Evolutionary conservation across 2,888 invertebrate species (phyloP).

Genomic region (Meandrusa payeni): DNA sequence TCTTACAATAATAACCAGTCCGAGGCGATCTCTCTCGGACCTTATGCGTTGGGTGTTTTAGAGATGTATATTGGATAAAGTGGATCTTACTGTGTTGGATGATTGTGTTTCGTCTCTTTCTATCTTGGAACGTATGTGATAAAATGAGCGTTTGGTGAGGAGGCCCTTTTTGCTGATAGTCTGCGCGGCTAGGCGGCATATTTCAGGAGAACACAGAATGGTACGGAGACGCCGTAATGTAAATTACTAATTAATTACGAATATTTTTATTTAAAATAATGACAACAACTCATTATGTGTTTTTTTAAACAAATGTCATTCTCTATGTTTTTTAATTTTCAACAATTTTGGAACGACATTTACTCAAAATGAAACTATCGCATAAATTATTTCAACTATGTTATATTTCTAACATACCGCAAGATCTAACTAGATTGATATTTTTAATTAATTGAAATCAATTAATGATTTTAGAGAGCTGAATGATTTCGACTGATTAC

Average conservation of each 20-base stretch:
- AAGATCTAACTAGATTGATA: no score
- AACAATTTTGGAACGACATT: no score
- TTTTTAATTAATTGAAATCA: no score
- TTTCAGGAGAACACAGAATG: constrained; percentile 50
- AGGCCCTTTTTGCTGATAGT: constrained; percentile 78
- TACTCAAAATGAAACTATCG: no score
- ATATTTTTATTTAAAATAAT: constrained; percentile 3
- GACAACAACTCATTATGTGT: no score
- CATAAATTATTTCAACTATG: no score
- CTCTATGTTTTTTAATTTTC: no score
- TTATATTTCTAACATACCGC: no score
- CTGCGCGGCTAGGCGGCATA: constrained; percentile 78
- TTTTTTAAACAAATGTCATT: no score
- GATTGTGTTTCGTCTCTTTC: constrained; percentile 43
- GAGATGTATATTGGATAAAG: constrained; percentile 24
- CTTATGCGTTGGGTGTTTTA: constrained; percentile 32
- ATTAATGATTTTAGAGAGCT: no score
- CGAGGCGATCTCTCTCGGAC: constrained; percentile 30
- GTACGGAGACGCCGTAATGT: constrained; percentile 37
- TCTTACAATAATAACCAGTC: constrained; percentile 34
- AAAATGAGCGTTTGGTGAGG: constrained; percentile 65
- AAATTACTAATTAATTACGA: constrained; percentile 6
- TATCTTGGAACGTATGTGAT: constrained; percentile 68
- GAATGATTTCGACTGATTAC: no score
- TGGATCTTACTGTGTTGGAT: constrained; percentile 31